These are phyloP conservation scores for Oreotrochilus melanogaster DNA, from an alignment of 2,113 vertebrate species.

Conservation along the genomic window DNA sequence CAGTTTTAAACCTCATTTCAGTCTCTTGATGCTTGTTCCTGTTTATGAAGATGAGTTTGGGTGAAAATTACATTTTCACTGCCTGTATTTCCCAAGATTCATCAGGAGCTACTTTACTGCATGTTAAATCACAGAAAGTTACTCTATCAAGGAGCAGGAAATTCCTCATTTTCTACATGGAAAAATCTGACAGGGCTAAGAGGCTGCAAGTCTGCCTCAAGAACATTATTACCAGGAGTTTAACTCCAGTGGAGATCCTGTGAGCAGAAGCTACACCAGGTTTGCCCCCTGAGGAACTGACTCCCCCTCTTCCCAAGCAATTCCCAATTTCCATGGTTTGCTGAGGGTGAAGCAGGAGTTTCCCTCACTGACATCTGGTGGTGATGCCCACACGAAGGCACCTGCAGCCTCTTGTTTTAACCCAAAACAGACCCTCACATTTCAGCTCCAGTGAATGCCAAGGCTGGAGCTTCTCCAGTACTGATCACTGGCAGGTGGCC, in stretches of 20 bases:
- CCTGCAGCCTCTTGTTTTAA: background rate
- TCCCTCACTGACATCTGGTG: slow-evolving; percentile 70
- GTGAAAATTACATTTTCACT: background rate
- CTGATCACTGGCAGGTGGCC: fast-evolving
- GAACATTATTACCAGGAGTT: background rate
- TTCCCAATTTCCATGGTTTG: fast-evolving
- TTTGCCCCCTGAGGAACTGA: background rate
- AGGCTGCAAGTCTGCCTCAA: background rate
- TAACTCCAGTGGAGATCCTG: no score
- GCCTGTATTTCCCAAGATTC: background rate
- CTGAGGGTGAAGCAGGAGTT: background rate
- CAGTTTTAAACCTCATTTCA: background rate
- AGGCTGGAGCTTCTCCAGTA: background rate
- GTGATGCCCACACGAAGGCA: background rate
- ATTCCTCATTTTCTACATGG: background rate
- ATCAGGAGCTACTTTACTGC: background rate
- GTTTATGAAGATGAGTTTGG: background rate
- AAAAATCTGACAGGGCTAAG: background rate
- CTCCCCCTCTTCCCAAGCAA: no score
- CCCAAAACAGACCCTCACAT: background rate
- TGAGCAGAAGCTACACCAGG: background rate
- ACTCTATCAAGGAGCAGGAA: background rate
- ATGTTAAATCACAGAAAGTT: background rate
- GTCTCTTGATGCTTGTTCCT: background rate
- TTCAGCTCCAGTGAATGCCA: background rate